These are phyloP conservation scores for Eupithecia insigniata DNA, from an alignment of 2,888 invertebrate genomes.

Conservation along the genomic window DNA sequence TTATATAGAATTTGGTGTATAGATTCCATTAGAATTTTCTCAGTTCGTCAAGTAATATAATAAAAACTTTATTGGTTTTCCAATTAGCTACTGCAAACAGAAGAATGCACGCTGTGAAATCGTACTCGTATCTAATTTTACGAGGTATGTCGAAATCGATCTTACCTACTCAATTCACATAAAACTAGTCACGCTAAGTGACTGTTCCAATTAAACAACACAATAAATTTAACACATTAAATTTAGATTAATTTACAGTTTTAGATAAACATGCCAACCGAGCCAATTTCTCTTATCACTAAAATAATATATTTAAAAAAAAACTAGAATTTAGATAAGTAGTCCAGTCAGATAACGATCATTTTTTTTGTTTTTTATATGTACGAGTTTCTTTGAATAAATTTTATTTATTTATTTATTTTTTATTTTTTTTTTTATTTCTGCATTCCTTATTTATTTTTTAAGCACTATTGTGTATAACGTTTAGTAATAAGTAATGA, in stretches of 20 bases:
- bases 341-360: not conserved
- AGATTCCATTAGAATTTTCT: not conserved
- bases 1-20: not conserved
- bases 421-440: no score
- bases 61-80: not conserved
- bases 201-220: not conserved
- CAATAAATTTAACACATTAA: not conserved
- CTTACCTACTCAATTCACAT: conserved; percentile 32
- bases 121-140: conserved; percentile 24
- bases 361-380: no score
- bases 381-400: no score
- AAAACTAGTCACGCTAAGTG: conserved; percentile 25
- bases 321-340: not conserved
- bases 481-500: no score
- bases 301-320: not conserved
- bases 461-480: no score
- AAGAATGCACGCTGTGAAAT: conserved; percentile 25
- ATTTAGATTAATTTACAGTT: not conserved
- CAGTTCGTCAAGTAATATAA: not conserved
- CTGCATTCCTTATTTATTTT: not conserved
- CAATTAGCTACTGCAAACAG: not conserved
- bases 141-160: conserved; percentile 33
- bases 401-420: no score
- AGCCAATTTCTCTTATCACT: not conserved
- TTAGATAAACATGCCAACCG: not conserved